Evolutionary conservation across 2,113 vertebrate genomes (phyloP), one percentile per base, ranked within the genome.

Genomic region (Ellobius talpinus): DNA sequence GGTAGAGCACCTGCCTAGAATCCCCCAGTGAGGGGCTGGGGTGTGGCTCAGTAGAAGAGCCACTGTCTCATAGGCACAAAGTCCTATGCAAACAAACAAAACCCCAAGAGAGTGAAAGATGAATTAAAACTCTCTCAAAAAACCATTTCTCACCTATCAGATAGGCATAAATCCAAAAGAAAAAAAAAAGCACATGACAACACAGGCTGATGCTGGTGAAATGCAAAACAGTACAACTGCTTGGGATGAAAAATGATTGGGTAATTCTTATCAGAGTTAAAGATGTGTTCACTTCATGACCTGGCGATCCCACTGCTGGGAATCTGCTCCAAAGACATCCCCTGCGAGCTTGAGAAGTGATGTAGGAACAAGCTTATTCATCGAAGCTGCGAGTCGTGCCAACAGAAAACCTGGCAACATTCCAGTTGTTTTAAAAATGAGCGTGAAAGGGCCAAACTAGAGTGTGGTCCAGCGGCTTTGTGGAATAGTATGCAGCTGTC

Each of bases 121-220:
- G 33, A 72, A 31, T 45, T 70, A 39, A 85, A 72, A 68, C 24
- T 17, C 65, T 19, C 78, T 55, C 89, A 47, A 52, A 79, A 85
- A 52, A 24, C 39, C 50, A 31, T 81, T 63, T 93, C 84, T 89
- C 86, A 36, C 72, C 87, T 84, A 91, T 97, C 93, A 91, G 97
- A 94, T 70, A 78, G 96, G 96, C 96, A 93, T 10, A 39, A 31
- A 11, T 76, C 85, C 96, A 58, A 58, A 58, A 58, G 55, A 58
- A 21, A 58, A 58, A 50, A 84, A 58, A n/a, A 55, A 47, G 36
- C 29, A 13, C 19, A 10, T 31, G 91, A 74, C 68, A 24, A 24
- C 95, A 36, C 77, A 66, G 42, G 63, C n/a, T 45, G 89, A 55
- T 36, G 0, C 87, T 66, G 63, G 68, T 79, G 58, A 76, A 89